Percentiles rank a stretch among this genome's conserved stretches.
Evolutionary conservation across 2,888 invertebrate species (phyloP).

Genomic region (Pachliopta kotzebuea): DNA sequence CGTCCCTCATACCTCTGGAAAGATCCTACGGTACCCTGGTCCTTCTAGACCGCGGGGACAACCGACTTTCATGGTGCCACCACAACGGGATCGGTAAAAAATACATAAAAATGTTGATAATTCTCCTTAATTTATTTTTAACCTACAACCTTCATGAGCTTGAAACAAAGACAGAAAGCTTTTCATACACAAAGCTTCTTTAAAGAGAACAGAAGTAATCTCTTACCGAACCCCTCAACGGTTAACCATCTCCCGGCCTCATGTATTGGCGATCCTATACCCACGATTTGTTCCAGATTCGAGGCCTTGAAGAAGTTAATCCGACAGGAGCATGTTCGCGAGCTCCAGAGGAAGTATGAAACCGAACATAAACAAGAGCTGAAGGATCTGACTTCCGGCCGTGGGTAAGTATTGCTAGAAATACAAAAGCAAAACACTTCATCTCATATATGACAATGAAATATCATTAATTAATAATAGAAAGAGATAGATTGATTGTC

Average conservation of each 20-base stretch:
- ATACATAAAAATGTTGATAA: neutral
- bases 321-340: slow-evolving; percentile 87
- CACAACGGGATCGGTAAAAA: slow-evolving; percentile 67
- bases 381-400: slow-evolving; percentile 82
- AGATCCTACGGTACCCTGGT: slow-evolving; percentile 69
- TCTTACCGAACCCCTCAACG: too few relatives aligned
- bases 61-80: slow-evolving; percentile 67
- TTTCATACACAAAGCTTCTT: too few relatives aligned
- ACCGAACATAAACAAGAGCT: slow-evolving; percentile 87
- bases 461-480: neutral
- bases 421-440: neutral
- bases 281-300: slow-evolving; percentile 72
- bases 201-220: too few relatives aligned
- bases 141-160: too few relatives aligned
- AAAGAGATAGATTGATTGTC: too few relatives aligned
- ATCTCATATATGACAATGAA: neutral
- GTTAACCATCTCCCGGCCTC: too few relatives aligned
- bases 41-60: slow-evolving; percentile 60
- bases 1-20: slow-evolving; percentile 65
- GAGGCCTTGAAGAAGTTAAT: slow-evolving; percentile 90
- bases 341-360: slow-evolving; percentile 87
- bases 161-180: too few relatives aligned
- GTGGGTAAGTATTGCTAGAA: slow-evolving; percentile 60
- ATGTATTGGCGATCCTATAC: neutral
- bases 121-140: too few relatives aligned